phyloP scores from a whole-genome alignment of 2,113 vertebrate species.

The Microtus oregoni region DNA sequence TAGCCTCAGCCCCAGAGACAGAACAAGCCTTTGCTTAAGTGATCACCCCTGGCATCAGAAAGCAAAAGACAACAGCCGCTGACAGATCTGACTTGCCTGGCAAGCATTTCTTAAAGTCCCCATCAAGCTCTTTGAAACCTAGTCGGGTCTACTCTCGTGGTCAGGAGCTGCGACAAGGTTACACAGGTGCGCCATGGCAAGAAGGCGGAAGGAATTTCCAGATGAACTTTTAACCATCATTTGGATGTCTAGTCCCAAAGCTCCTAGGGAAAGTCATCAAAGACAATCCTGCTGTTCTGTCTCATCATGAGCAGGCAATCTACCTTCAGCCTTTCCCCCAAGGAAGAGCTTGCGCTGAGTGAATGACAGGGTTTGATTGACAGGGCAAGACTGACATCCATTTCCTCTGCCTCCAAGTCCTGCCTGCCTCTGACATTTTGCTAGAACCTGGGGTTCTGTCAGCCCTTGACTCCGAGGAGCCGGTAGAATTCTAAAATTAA shows the following conservation, averaged over 20 bases:
- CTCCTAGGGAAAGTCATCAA: not conserved
- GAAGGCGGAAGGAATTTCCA: conserved; percentile 19
- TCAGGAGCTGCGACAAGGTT: conserved; percentile 31
- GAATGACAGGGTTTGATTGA: not conserved
- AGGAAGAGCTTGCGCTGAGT: not conserved
- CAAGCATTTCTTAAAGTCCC: conserved; percentile 78
- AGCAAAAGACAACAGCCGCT: conserved; percentile 72
- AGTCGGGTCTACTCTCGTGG: conserved; percentile 43
- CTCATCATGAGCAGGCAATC: not conserved
- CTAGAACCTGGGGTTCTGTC: not conserved
- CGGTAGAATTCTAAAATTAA: not conserved
- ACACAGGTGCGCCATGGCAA: not conserved
- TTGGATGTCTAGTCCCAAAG: conserved; percentile 54
- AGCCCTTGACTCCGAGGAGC: not conserved
- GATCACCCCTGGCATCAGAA: conserved; percentile 75
- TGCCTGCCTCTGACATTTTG: fast-evolving
- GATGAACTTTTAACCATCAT: conserved; percentile 65
- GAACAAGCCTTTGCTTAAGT: conserved; percentile 25
- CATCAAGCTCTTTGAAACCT: conserved; percentile 71
- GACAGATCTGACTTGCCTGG: conserved; percentile 75
- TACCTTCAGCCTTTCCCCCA: not conserved
- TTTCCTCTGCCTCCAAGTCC: not conserved
- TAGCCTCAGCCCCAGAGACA: not conserved
- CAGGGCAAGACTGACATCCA: not conserved
- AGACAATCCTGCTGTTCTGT: not conserved